A percentile compares a stretch with the other conserved stretches of the same genome.
phyloP scores from a whole-genome alignment of 2,888 invertebrate species.

The Xestia sexstrigata region DNA sequence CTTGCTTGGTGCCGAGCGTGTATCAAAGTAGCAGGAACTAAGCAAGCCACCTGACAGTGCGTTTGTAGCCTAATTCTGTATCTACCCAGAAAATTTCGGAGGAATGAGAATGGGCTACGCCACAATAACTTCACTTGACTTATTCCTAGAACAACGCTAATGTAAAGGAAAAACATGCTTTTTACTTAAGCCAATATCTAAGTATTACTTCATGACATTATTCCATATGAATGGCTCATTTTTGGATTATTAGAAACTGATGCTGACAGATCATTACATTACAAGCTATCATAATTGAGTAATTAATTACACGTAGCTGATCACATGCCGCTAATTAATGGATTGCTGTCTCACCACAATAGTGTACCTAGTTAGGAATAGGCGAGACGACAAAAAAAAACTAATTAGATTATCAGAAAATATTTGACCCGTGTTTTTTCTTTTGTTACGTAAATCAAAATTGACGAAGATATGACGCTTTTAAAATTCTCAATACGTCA shows the following conservation, averaged over 20 bases:
- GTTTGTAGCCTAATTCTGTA: neutral
- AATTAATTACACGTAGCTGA: conserved; percentile 37
- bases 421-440: too few species aligned
- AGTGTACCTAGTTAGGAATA: conserved; percentile 10
- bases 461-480: too few species aligned
- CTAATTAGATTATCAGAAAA: too few species aligned
- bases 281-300: conserved; percentile 31
- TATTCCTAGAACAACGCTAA: neutral
- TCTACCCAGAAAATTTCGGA: neutral
- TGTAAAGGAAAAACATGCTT: neutral
- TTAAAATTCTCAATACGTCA: too few species aligned
- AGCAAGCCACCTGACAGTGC: neutral
- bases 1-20: neutral
- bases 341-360: conserved; percentile 25
- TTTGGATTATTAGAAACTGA: conserved; percentile 21
- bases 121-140: neutral
- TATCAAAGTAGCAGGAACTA: neutral
- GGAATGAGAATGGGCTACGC: too few species aligned
- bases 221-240: conserved; percentile 16
- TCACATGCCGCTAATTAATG: conserved; percentile 46
- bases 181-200: neutral
- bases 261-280: conserved; percentile 31
- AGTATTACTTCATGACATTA: conserved; percentile 1
- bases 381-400: too few species aligned
- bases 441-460: too few species aligned